phyloP scores from a whole-genome alignment of 2,797 vertebrate species.

The Acrossocheilus fasciatus region DNA sequence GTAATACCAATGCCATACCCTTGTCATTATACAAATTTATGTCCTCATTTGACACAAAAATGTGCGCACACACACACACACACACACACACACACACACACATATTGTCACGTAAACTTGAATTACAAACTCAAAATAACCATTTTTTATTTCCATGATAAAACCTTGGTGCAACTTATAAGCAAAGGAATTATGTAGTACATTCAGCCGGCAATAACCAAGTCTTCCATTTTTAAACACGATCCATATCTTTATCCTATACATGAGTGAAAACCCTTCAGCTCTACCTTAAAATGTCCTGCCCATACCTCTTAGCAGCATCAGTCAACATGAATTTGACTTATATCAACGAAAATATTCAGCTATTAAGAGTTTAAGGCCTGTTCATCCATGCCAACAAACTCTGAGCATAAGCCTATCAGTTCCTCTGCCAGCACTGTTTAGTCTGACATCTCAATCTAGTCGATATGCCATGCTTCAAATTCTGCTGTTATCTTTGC shows the following conservation, averaged over 20 bases:
- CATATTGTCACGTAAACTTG: neutral
- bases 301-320: slow-evolving; percentile 6
- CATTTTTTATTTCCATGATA: neutral
- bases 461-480: slow-evolving; percentile 40
- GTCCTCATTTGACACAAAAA: no score
- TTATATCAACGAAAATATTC: neutral
- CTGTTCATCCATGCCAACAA: slow-evolving; percentile 10
- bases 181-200: neutral
- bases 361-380: slow-evolving; percentile 16
- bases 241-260: neutral
- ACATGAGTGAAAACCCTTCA: neutral
- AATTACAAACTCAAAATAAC: neutral
- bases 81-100: no score
- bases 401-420: slow-evolving; percentile 37
- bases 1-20: no score
- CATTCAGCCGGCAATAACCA: neutral
- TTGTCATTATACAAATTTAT: no score
- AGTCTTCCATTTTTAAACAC: neutral
- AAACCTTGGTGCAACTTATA: neutral
- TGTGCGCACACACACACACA: no score
- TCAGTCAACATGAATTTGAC: slow-evolving; percentile 34
- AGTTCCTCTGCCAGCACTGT: slow-evolving; percentile 56
- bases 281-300: slow-evolving; percentile 10
- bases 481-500: slow-evolving; percentile 61
- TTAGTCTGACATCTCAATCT: slow-evolving; percentile 63